Base-by-base conservation (phyloP, 2,113 vertebrate species). In the Nannobrachium achirus region DNA sequence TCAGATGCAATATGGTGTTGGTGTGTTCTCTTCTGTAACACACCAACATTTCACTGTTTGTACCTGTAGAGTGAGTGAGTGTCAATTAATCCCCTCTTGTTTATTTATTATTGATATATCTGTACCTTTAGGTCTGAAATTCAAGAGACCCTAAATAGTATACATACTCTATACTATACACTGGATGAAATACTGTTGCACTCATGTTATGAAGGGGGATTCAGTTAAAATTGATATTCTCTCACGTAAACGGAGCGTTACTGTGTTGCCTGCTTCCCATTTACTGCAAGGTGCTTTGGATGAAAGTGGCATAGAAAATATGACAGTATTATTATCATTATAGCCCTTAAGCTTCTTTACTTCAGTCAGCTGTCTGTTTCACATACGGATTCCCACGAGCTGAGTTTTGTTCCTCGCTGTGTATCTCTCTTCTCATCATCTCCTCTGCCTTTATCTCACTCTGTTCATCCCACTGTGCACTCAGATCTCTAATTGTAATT, bases 401-500 rank as follows among this genome's bases (percentile, higher is more conserved):
- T 66, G 1, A 7, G 73, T 75, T 81, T 84, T 66, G 73, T 85
- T 78, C 74, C 78, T 49, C 80, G 70, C 76, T 67, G 49, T 78
- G 66, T 59, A 68, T 79, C 71, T 62, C 66, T 44, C 41, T 25
- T 71, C 71, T 83, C 61, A 60, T 80, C 85, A 55, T 73, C 40
- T 71, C 63, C 67, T 81, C 74, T 78, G 61, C 64, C 45, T 83
- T 71, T 61, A 78, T 81, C 57, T 71, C 38, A 62, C 70, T 63
- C 59, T 64, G 56, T 69, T 67, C 71, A 76, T 74, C 74, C 63
- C 56, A 72, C 76, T 78, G 75, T 81, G 79, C 76, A 80, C 76
- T 84, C 81, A 77, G 73, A 81, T 84, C 52, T 56, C 66, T 79
- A 77, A 83, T 79, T 81, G 83, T 84, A 72, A 70, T 65, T 11